A percentile compares a stretch with the other conserved stretches of the same genome.
phyloP scores from a whole-genome alignment of 2,797 vertebrate genomes.

The Malurus leucopterus region DNA sequence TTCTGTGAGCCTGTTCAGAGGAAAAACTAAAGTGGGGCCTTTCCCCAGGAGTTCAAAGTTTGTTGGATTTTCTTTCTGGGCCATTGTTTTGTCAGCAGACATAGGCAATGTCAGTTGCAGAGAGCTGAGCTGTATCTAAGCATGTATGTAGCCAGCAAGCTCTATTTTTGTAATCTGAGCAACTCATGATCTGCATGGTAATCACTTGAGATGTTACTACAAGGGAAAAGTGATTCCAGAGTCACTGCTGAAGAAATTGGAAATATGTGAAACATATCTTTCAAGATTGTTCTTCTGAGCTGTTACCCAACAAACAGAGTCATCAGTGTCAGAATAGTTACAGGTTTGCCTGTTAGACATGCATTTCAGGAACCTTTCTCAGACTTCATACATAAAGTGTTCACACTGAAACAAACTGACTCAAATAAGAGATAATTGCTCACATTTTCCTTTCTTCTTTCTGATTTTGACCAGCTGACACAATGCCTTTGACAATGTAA shows the following conservation, averaged over 20 bases:
- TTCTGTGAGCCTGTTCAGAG: neutral
- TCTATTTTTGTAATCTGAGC: neutral
- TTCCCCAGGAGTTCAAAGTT: neutral
- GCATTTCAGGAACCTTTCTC: neutral
- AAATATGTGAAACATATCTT: neutral
- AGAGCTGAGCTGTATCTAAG: neutral
- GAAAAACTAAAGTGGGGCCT: neutral
- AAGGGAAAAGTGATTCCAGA: neutral
- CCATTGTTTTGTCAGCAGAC: neutral
- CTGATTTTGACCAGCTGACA: neutral
- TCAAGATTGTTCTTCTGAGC: neutral
- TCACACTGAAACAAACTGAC: neutral
- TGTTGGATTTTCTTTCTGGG: neutral
- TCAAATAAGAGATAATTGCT: neutral
- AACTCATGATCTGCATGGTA: neutral
- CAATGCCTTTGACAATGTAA: neutral
- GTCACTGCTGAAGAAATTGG: neutral
- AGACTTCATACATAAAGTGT: neutral
- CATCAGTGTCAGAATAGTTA: neutral
- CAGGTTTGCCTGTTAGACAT: neutral
- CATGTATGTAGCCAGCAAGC: neutral
- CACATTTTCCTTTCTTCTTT: neutral
- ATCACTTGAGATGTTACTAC: neutral
- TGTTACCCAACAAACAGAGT: neutral
- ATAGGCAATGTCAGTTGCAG: neutral